These are phyloP conservation scores for Drosophila putrida DNA, from an alignment of 2,888 invertebrate species.

Conservation along the genomic window DNA sequence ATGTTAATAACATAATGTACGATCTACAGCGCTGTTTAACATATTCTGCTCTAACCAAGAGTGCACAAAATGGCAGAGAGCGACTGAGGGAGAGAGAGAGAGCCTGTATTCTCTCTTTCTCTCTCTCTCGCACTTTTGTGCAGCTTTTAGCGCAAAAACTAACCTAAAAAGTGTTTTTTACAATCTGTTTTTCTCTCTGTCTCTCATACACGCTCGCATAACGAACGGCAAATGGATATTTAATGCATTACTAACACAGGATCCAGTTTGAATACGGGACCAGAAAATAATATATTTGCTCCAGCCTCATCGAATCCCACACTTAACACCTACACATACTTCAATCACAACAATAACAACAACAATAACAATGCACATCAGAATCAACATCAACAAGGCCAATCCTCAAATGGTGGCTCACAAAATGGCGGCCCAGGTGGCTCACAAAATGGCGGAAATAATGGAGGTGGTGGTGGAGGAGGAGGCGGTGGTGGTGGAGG, in stretches of 20 bases:
- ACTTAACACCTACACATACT: slow-evolving; percentile 82
- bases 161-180: slow-evolving; percentile 29
- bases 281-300: slow-evolving; percentile 82
- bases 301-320: slow-evolving; percentile 83
- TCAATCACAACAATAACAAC: slow-evolving; percentile 41
- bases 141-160: slow-evolving; percentile 22
- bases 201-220: slow-evolving; percentile 2
- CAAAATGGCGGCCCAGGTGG: slow-evolving; percentile 41
- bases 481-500: slow-evolving; percentile 26
- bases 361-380: slow-evolving; percentile 37
- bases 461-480: slow-evolving; percentile 17
- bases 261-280: slow-evolving; percentile 84
- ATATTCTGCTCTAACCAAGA: background rate
- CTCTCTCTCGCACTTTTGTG: background rate
- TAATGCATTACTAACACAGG: slow-evolving; percentile 76
- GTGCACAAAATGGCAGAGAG: background rate
- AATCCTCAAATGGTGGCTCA: slow-evolving; percentile 13
- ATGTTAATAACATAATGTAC: background rate
- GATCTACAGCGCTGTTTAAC: background rate
- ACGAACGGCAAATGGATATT: background rate
- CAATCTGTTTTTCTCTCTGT: slow-evolving; percentile 32
- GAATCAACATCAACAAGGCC: slow-evolving; percentile 19
- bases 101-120: background rate
- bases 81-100: slow-evolving; percentile 1
- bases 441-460: slow-evolving; percentile 14